Percentiles rank a stretch among this genome's conserved stretches.
These are phyloP conservation scores for Cercopithecus neglectus DNA, from an alignment of 2,797 vertebrate species.

Conservation along the genomic window DNA sequence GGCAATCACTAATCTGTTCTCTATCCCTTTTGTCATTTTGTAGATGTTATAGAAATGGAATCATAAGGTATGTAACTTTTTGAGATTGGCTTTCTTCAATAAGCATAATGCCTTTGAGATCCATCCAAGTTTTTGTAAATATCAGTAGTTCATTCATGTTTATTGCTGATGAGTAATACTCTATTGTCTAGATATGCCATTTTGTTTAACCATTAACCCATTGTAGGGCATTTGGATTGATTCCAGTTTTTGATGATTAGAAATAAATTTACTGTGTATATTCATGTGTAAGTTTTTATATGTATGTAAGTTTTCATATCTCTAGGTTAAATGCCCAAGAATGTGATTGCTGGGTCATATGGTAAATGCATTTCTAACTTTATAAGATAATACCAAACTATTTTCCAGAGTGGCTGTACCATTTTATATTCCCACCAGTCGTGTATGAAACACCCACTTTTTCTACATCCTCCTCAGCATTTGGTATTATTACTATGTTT, in stretches of 20 bases:
- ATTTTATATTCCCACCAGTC: background rate
- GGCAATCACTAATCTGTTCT: background rate
- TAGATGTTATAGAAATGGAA: background rate
- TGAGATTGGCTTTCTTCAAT: background rate
- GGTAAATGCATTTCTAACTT: background rate
- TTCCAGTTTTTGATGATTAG: background rate
- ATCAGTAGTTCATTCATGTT: background rate
- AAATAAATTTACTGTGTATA: background rate
- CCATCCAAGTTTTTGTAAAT: background rate
- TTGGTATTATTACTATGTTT: background rate
- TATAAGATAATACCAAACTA: background rate
- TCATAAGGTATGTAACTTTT: background rate
- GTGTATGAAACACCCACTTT: background rate
- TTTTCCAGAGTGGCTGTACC: background rate
- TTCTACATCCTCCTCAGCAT: background rate
- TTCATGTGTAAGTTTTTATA: background rate
- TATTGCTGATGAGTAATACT: background rate
- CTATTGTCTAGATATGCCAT: background rate
- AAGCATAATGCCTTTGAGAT: background rate
- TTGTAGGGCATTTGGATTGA: background rate
- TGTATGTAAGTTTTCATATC: background rate
- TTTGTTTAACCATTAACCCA: background rate
- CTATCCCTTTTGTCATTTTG: background rate
- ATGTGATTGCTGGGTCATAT: background rate
- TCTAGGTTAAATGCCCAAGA: background rate